Conservation (phyloP, 1,140 invertebrate genomes). For the Physella acuta region DNA sequence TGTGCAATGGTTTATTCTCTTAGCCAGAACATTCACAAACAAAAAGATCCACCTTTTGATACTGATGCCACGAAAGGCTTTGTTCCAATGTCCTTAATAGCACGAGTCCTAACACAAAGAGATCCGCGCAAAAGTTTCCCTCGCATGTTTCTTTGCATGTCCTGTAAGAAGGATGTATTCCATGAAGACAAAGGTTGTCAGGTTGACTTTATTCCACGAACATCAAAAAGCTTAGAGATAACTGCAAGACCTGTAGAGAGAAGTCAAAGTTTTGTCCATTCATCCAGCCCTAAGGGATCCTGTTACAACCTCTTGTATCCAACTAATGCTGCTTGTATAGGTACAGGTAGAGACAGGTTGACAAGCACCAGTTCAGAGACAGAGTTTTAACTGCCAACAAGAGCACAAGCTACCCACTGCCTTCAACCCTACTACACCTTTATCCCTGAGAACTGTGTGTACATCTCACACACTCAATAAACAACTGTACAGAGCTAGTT, state of each 20-base stretch:
- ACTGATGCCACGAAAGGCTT: constrained; percentile 64
- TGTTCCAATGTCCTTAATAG: constrained; percentile 89
- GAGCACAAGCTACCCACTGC: too few relatives aligned
- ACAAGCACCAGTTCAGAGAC: too few relatives aligned
- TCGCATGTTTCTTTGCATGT: constrained; percentile 50
- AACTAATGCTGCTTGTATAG: too few relatives aligned
- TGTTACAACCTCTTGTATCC: too few relatives aligned
- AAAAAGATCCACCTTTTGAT: neutral
- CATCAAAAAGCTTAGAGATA: constrained; percentile 12
- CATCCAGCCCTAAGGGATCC: constrained; percentile 8
- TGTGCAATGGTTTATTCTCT: constrained; percentile 87
- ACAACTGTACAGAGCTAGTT: too few relatives aligned
- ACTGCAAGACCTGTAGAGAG: neutral
- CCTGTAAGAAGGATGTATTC: constrained; percentile 46
- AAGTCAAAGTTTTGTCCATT: constrained; percentile 12
- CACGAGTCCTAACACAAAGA: constrained; percentile 84
- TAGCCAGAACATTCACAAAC: constrained; percentile 57
- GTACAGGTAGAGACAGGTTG: too few relatives aligned
- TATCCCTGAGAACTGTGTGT: too few relatives aligned
- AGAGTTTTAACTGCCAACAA: too few relatives aligned
- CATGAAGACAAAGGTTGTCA: constrained; percentile 49
- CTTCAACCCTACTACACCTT: too few relatives aligned
- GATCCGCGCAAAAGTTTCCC: constrained; percentile 39
- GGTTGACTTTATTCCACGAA: constrained; percentile 29
- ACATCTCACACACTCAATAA: too few relatives aligned